Evolutionary conservation across 53 echinoderm and acorn worm genomes (phyloP).

Genomic region (Hippasteria phrygiana): DNA sequence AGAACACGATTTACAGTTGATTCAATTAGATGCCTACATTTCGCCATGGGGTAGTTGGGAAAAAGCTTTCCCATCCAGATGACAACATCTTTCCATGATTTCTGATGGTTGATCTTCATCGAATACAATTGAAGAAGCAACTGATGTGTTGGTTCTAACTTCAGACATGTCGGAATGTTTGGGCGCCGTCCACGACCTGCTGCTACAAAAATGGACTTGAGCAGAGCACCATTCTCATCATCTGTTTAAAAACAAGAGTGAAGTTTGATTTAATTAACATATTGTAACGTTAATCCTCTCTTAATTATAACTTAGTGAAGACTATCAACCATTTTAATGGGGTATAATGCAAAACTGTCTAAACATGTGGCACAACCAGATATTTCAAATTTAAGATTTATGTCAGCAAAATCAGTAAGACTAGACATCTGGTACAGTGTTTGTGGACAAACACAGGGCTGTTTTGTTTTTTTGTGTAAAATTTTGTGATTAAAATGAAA

Average conservation of each 20-base stretch:
- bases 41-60: conserved; percentile 30
- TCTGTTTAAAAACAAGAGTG: conserved; percentile 39
- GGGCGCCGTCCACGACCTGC: conserved; percentile 49
- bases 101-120: conserved; percentile 20
- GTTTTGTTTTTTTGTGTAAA: too few species aligned
- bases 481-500: too few species aligned
- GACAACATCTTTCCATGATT: conserved; percentile 42
- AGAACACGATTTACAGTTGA: conserved; percentile 11
- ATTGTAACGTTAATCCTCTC: too few species aligned
- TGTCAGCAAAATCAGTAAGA: too few species aligned
- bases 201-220: conserved; percentile 43
- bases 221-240: conserved; percentile 28
- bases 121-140: conserved; percentile 42
- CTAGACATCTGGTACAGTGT: too few species aligned
- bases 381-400: too few species aligned
- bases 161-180: conserved; percentile 31
- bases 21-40: conserved; percentile 38
- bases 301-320: too few species aligned
- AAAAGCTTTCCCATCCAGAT: conserved; percentile 51
- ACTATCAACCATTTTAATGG: too few species aligned
- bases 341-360: too few species aligned
- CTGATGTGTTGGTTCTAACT: conserved; percentile 34
- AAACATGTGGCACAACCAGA: too few species aligned
- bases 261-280: too few species aligned
- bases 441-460: too few species aligned